Percentiles rank a stretch among this genome's conserved stretches.
These are phyloP conservation scores for Sminthopsis crassicaudata DNA, from an alignment of 2,113 vertebrate species.

Conservation along the genomic window DNA sequence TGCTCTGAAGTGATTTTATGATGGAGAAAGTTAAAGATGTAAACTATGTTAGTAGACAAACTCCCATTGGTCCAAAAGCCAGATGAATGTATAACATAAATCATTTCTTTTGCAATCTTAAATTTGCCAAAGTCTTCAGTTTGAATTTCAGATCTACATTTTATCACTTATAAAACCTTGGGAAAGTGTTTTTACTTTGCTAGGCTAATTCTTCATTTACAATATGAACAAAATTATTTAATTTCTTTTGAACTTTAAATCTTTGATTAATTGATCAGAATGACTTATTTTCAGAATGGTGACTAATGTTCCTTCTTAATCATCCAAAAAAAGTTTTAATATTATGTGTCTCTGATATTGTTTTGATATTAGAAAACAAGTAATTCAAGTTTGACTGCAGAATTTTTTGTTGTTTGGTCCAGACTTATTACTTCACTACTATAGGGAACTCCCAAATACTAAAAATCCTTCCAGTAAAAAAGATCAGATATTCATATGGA, in stretches of 20 bases:
- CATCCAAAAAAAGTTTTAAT: neutral
- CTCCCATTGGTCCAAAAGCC: neutral
- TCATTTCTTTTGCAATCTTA: neutral
- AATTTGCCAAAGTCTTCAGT: neutral
- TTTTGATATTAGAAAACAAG: neutral
- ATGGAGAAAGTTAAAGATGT: constrained; percentile 36
- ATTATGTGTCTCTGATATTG: neutral
- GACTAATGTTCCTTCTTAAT: neutral
- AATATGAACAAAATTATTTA: neutral
- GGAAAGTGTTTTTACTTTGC: neutral
- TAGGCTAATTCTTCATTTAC: neutral
- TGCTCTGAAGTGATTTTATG: constrained; percentile 35
- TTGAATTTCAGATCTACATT: neutral
- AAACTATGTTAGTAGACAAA: constrained; percentile 9
- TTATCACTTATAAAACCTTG: neutral
- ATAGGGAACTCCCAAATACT: neutral
- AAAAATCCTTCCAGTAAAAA: neutral
- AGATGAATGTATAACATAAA: neutral
- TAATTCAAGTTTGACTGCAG: neutral
- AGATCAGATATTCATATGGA: neutral
- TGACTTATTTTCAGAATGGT: neutral
- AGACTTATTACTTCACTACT: neutral
- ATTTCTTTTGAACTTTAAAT: neutral
- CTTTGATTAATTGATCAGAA: too few species aligned
- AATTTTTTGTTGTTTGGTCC: neutral